A percentile compares a stretch with the other conserved stretches of the same genome.
Conservation (phyloP, 2,113 vertebrate genomes). For the Glaucidium brasilianum region DNA sequence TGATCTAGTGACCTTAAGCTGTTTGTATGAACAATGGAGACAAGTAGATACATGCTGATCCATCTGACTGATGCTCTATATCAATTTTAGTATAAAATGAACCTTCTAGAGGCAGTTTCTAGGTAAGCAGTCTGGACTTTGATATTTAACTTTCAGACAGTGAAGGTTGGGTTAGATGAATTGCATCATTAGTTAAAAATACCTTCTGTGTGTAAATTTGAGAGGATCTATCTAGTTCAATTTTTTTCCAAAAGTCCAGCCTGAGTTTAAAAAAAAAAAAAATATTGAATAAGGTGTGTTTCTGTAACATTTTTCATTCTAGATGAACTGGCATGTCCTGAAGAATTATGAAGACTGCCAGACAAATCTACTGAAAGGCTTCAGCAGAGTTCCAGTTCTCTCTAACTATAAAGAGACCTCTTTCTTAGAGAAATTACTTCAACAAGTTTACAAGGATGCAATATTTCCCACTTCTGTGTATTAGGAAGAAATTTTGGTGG, state of each 20-base stretch:
- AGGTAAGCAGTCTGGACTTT: not conserved
- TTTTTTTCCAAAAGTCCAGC: not conserved
- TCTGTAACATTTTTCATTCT: not conserved
- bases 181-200: not conserved
- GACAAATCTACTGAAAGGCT: not conserved
- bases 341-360: not conserved
- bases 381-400: not conserved
- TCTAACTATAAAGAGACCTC: not conserved
- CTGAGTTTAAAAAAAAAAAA: not conserved
- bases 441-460: not conserved
- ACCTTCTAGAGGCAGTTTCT: not conserved
- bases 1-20: not conserved
- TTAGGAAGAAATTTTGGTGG: not conserved
- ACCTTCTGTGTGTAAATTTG: not conserved
- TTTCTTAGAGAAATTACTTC: not conserved
- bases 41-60: fast-evolving
- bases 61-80: not conserved
- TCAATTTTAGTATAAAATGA: not conserved
- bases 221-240: not conserved
- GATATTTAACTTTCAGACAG: not conserved
- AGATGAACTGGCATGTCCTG: not conserved
- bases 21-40: not conserved
- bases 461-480: not conserved
- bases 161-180: not conserved
- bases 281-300: not conserved